Evolutionary conservation across 1,140 invertebrate species (phyloP).

Genomic region (Magallana ariakensis): DNA sequence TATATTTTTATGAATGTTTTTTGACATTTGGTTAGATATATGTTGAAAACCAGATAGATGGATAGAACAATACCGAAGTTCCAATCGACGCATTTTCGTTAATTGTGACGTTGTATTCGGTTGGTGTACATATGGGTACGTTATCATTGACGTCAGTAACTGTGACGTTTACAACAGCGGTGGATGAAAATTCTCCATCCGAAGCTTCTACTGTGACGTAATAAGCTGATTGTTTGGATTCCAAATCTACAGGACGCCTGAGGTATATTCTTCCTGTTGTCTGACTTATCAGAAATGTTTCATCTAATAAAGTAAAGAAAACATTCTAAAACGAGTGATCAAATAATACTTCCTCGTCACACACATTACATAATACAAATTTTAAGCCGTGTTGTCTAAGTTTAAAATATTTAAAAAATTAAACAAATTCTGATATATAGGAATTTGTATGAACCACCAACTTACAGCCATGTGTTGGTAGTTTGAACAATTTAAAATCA

Average conservation of each 20-base stretch:
- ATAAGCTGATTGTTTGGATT: background rate
- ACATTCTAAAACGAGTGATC: background rate
- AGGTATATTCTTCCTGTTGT: no score
- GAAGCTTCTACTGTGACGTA: background rate
- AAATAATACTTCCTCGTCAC: no score
- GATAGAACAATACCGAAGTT: background rate
- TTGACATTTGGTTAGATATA: no score
- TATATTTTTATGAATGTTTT: no score
- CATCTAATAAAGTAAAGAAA: background rate
- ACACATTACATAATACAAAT: no score
- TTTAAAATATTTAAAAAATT: no score
- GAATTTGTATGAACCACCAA: no score
- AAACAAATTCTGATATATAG: no score
- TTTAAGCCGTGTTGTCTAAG: no score
- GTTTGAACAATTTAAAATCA: no score
- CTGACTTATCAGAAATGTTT: background rate
- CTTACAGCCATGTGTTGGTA: no score
- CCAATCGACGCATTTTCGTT: background rate
- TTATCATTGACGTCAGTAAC: constrained; percentile 19
- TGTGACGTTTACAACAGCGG: background rate
- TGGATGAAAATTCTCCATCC: background rate
- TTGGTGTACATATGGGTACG: background rate
- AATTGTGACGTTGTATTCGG: background rate
- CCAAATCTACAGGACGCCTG: background rate
- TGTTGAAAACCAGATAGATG: no score